phyloP scores from a whole-genome alignment of 2,113 vertebrate species.

The Thunnus thynnus region DNA sequence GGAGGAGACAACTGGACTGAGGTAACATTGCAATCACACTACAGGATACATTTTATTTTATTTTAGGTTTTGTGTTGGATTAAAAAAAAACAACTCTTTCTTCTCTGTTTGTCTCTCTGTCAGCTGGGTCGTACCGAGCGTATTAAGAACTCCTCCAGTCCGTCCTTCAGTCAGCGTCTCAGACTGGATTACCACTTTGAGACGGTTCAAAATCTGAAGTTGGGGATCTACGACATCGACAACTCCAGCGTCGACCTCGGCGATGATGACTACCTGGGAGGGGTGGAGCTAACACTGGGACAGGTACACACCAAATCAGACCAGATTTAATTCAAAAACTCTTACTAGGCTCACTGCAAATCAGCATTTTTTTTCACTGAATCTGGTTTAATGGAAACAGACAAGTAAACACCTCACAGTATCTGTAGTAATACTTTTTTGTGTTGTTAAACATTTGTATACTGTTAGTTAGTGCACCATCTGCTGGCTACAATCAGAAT shows the following conservation, averaged over 20 bases:
- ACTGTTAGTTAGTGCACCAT: no score
- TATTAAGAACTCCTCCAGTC: constrained; percentile 89
- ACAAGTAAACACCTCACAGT: no score
- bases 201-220: constrained; percentile 92
- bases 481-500: no score
- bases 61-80: background rate
- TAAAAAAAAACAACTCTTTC: no score
- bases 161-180: constrained; percentile 91
- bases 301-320: constrained; percentile 84
- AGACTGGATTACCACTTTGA: constrained; percentile 92
- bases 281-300: constrained; percentile 90
- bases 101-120: background rate
- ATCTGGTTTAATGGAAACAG: background rate
- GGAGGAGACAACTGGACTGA: constrained; percentile 89
- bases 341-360: no score
- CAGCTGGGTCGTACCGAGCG: constrained; percentile 90
- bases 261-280: constrained; percentile 94
- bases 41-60: background rate
- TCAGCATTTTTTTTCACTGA: background rate
- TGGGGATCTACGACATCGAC: constrained; percentile 92
- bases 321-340: background rate
- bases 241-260: constrained; percentile 88
- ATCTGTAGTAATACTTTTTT: no score
- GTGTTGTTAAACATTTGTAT: no score
- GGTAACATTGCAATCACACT: constrained; percentile 74